Evolutionary conservation across 2,113 vertebrate genomes (phyloP).

Genomic region (Tragelaphus scriptus): DNA sequence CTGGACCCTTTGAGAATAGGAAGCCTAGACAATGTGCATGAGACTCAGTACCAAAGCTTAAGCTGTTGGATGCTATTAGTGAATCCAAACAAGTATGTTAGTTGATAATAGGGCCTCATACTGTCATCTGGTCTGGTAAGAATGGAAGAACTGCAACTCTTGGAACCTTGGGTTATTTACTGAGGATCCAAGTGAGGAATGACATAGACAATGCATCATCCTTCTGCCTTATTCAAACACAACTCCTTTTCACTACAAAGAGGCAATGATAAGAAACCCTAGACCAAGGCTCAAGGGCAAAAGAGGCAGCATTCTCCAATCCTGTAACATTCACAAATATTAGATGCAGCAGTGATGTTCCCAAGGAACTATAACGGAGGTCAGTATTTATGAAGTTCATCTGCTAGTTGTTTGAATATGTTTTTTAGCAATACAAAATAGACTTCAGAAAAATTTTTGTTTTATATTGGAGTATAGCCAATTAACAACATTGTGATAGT

Average conservation of each 20-base stretch:
- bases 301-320: not conserved
- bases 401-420: not conserved
- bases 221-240: not conserved
- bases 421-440: not conserved
- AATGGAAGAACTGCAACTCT: not conserved
- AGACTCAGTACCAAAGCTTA: not conserved
- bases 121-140: not conserved
- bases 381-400: not conserved
- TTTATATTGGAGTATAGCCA: not conserved
- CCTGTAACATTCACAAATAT: not conserved
- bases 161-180: not conserved
- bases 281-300: not conserved
- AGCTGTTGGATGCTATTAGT: not conserved
- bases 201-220: not conserved
- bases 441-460: not conserved
- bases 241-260: not conserved
- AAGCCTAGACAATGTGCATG: not conserved
- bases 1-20: not conserved
- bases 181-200: not conserved
- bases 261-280: not conserved
- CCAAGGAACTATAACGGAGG: not conserved
- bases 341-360: not conserved
- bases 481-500: not conserved
- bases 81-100: not conserved
- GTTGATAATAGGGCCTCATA: not conserved